Conservation (phyloP, 2,888 invertebrate genomes). For the Myathropa florea region DNA sequence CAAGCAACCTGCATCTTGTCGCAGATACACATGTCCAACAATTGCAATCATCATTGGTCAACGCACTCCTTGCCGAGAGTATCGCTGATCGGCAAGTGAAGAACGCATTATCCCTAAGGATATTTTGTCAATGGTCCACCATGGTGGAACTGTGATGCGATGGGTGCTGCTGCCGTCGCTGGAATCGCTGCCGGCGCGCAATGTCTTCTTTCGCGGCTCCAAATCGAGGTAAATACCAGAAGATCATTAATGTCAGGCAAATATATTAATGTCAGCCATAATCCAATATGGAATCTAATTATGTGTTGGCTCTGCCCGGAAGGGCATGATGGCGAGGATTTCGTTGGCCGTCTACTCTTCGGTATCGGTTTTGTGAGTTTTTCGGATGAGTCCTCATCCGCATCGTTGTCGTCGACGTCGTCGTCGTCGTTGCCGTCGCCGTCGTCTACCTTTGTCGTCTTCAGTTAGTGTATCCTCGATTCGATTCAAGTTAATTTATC, state of each 20-base stretch:
- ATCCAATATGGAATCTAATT: constrained; percentile 74
- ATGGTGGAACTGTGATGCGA: constrained; percentile 29
- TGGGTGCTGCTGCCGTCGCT: constrained; percentile 35
- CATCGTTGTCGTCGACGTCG: background rate
- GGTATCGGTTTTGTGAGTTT: constrained; percentile 37
- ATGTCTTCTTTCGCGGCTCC: constrained; percentile 72
- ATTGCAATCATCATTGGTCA: constrained; percentile 39
- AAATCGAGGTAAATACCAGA: constrained; percentile 74
- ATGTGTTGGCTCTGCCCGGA: constrained; percentile 70
- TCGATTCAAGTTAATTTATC: constrained; percentile 69
- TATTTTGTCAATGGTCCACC: constrained; percentile 66
- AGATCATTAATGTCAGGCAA: constrained; percentile 74
- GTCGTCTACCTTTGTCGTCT: constrained; percentile 14
- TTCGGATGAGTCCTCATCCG: constrained; percentile 50
- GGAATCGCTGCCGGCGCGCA: constrained; percentile 20
- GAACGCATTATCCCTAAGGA: constrained; percentile 63
- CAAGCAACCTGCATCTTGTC: background rate
- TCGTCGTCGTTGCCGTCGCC: background rate
- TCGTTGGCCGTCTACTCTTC: constrained; percentile 18
- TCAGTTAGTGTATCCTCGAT: constrained; percentile 51
- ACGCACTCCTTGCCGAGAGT: background rate
- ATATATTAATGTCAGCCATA: constrained; percentile 74
- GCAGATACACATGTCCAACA: constrained; percentile 49
- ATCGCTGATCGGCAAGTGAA: background rate
- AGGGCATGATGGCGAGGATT: constrained; percentile 51